Percentiles rank a stretch among this genome's conserved stretches.
Evolutionary conservation across 2,888 invertebrate species (phyloP).

Genomic region (Leptinotarsa peninsularis): DNA sequence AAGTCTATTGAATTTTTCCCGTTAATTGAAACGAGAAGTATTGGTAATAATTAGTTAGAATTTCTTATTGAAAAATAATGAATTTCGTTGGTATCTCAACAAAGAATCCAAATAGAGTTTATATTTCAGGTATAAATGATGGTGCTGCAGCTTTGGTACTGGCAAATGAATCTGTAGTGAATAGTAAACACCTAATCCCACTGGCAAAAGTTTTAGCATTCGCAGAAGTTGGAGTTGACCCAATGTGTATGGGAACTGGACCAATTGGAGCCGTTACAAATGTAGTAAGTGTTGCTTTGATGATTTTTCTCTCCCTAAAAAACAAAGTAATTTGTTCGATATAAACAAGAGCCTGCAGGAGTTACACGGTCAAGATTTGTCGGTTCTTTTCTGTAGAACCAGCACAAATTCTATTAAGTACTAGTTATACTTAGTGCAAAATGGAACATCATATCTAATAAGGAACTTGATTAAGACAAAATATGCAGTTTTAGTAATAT

Average conservation of each 20-base stretch:
- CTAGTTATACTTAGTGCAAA: no score
- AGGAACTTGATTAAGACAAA: no score
- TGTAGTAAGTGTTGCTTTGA: slow-evolving; percentile 71
- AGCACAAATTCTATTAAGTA: no score
- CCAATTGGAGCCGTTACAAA: slow-evolving; percentile 78
- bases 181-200: slow-evolving; percentile 70
- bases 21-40: no score
- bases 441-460: no score
- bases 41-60: neutral
- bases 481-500: neutral
- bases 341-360: no score
- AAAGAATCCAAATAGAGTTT: neutral
- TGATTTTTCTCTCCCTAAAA: neutral
- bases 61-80: neutral
- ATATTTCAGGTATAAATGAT: slow-evolving; percentile 74
- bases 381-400: no score
- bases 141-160: slow-evolving; percentile 89
- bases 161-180: slow-evolving; percentile 73
- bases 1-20: no score
- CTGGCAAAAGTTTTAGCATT: slow-evolving; percentile 82
- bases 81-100: neutral
- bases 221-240: slow-evolving; percentile 84
- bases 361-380: no score
- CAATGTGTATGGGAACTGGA: slow-evolving; percentile 83
- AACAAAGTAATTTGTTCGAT: no score